These are phyloP conservation scores for Agriopis marginaria DNA, from an alignment of 2,888 invertebrate genomes.

Conservation along the genomic window DNA sequence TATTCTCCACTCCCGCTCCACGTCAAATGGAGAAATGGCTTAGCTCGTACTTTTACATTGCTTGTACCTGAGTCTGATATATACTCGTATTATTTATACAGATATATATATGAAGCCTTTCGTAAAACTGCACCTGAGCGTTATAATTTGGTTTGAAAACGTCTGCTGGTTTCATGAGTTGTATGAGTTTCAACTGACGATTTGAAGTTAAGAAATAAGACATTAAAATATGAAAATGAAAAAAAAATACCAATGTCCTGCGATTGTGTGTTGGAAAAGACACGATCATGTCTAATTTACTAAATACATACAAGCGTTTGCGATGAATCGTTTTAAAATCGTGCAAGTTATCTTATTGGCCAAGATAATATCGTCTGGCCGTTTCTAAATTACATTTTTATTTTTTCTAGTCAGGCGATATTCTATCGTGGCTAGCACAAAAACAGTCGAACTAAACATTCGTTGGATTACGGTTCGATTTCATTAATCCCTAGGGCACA, in stretches of 20 bases:
- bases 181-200: background rate
- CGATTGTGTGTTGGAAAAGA: background rate
- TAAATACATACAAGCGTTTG: background rate
- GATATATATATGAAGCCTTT: background rate
- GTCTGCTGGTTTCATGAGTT: background rate
- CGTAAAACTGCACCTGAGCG: background rate
- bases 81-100: background rate
- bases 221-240: background rate
- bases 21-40: conserved; percentile 4
- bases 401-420: conserved; percentile 47
- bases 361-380: conserved; percentile 19
- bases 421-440: conserved; percentile 32
- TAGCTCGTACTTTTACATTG: background rate
- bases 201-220: background rate
- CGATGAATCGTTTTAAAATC: conserved; percentile 13
- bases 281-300: conserved; percentile 3
- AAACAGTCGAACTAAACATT: conserved; percentile 37
- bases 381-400: conserved; percentile 43
- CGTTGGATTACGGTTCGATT: conserved; percentile 40
- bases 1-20: conserved; percentile 1
- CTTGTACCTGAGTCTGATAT: background rate
- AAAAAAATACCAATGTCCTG: background rate
- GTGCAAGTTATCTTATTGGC: conserved; percentile 4
- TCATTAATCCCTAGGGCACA: conserved; percentile 49
- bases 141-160: background rate